Conservation (phyloP, 2,888 invertebrate species). For the Sphaerophoria rueppellii region DNA sequence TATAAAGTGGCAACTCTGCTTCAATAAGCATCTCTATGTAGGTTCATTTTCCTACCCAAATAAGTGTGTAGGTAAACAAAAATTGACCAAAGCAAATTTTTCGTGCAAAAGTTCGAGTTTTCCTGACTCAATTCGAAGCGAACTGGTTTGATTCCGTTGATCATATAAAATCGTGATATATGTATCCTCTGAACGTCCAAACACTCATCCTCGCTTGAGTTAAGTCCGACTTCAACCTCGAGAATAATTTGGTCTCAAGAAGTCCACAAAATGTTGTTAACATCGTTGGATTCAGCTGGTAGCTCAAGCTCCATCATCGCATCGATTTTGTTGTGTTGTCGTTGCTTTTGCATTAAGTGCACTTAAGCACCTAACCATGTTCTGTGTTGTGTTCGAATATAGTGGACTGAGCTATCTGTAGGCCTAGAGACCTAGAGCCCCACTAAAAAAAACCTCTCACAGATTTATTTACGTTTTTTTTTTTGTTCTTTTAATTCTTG, state of each 20-base stretch:
- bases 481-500: constrained; percentile 22
- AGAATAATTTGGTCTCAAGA: constrained; percentile 7
- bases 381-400: constrained; percentile 23
- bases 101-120: constrained; percentile 49
- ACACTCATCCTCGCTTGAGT: neutral
- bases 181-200: neutral
- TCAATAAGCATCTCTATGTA: constrained; percentile 22
- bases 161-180: constrained; percentile 49
- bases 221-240: constrained; percentile 6
- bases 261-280: constrained; percentile 16
- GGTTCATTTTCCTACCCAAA: constrained; percentile 24
- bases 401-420: constrained; percentile 33
- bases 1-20: neutral
- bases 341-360: constrained; percentile 41
- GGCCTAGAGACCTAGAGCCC: constrained; percentile 72
- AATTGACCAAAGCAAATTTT: constrained; percentile 51
- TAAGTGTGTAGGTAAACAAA: constrained; percentile 22
- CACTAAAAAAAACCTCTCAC: constrained; percentile 49
- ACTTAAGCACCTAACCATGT: constrained; percentile 69
- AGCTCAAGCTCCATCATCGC: constrained; percentile 52
- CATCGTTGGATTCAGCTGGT: constrained; percentile 22
- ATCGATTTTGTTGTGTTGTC: constrained; percentile 9
- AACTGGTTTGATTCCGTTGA: constrained; percentile 53
- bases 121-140: neutral
- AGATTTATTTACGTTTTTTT: constrained; percentile 36